phyloP scores from a whole-genome alignment of 2,113 vertebrate genomes.

The Paracanthobrama guichenoti region DNA sequence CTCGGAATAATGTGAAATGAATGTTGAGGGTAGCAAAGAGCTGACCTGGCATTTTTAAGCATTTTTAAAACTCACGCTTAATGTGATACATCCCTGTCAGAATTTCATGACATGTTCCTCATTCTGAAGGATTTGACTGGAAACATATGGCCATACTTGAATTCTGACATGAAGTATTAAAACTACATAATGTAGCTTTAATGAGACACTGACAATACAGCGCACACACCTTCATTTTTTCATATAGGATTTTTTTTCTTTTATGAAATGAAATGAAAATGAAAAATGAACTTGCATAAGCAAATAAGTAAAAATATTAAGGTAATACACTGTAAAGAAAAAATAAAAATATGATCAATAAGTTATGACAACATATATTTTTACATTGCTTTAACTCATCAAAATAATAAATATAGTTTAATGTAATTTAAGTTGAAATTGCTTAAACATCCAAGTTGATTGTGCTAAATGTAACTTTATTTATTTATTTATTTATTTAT shows the following conservation, averaged over 20 bases:
- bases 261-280: too few relatives aligned
- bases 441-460: too few relatives aligned
- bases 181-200: neutral
- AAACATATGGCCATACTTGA: constrained; percentile 29
- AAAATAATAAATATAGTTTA: too few relatives aligned
- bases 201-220: neutral
- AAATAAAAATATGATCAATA: too few relatives aligned
- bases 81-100: constrained; percentile 24
- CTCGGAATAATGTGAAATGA: constrained; percentile 33
- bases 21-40: constrained; percentile 42
- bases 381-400: too few relatives aligned
- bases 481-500: too few relatives aligned
- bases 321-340: too few relatives aligned
- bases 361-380: too few relatives aligned
- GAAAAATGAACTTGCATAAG: neutral
- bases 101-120: constrained; percentile 15
- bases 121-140: constrained; percentile 23
- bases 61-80: constrained; percentile 9
- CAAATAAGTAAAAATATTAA: neutral
- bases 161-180: neutral
- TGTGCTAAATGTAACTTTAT: too few relatives aligned
- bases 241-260: too few relatives aligned
- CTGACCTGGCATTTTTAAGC: constrained; percentile 44
- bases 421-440: too few relatives aligned
- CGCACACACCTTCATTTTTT: neutral